Base-by-base conservation (phyloP, 2,113 vertebrate genomes). In the Rhizomys pruinosus region DNA sequence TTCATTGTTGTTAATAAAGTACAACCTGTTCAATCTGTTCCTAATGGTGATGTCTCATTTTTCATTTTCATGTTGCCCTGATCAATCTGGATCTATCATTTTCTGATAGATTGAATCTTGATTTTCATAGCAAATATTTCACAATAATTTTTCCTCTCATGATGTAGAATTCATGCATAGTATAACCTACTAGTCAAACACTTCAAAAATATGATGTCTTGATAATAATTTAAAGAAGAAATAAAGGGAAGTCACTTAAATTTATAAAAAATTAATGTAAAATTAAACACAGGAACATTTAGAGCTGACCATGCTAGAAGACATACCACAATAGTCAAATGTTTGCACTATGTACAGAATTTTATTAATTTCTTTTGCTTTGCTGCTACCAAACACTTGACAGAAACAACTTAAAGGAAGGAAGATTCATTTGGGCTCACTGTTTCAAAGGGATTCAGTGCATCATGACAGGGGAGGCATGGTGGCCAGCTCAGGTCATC, bases 131-230 rank as follows among this genome's bases (percentile, higher is more conserved):
- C 77, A 27, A 57, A 25, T 68, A 79, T 73, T 80, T 87, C 15
- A 11, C 57, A 15, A 22, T 37, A 2, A 12, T 52, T 78, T 95
- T 92, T 73, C 17, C 34, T 80, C 42, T 84, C n/a, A 57, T 34
- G 6, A 92, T 34, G 37, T 90, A 4, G 37, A 82, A 78, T 92
- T 79, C 32, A 63, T 42, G 15, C 47, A 23, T 29, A 15, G 55
- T 64, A n/a, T 42, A 79, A 57, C 32, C 29, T 79, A 22, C 25
- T 68, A 27, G 63, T 9, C 17, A 25, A n/a, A 59, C 61, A 81
- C 88, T 92, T 66, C 55, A 59, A 89, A 95, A 85, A 77, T 37
- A 25, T 11, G 71, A 63, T 42, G 2, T 73, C 64, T n/a, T 92
- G 25, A 92, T 77, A 42, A 61, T n/a, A 66, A 66, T 42, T 20